Evolutionary conservation across 2,113 vertebrate species (phyloP), one percentile per base, ranked within the genome.

Genomic region (Ceuthmochares aereus): DNA sequence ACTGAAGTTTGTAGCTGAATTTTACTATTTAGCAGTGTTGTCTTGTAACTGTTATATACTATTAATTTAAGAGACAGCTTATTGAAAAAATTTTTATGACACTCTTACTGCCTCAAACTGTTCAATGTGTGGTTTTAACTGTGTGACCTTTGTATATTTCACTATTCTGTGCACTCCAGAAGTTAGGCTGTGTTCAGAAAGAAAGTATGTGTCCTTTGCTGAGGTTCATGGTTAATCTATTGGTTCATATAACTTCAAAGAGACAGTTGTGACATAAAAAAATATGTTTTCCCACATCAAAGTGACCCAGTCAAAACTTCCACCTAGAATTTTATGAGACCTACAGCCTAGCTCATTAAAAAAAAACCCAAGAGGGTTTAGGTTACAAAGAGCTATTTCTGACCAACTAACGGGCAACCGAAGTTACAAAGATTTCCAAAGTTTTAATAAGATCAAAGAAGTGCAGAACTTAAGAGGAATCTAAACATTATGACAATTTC

Each of bases 241-340:
- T 68, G 56, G 62, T 60, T 96, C 78, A 40, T 45, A 7, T 27
- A 45, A 77, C 67, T 91, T 96, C 67, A 91, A 85, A 96, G 87
- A 84, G 22, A 36, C 34, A 45, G 26, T 82, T 95, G 49, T 88
- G 63, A 75, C 37, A 83, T 73, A 69, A 87, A 95, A 49, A 93
- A 90, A 66, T 58, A 88, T 1, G 1, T 66, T 96, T 79, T 69
- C 67, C 29, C 32, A 56, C 63, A 96, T 91, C 51, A 83, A 96
- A 96, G 70, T 42, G 23, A 60, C 62, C 54, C 22, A 43, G 42
- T 68, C 82, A 87, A 83, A 87, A 75, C 62, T 87, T 66, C 55
- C 2, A 9, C 37, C 40, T 30, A 66, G 89, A 89, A 66, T 94
- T 79, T 91, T 68, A 68, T 62, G 30, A 84, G 60, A 25, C 66